Conservation (phyloP, 2,113 vertebrate genomes). For the Protobothrops mucrosquamatus region DNA sequence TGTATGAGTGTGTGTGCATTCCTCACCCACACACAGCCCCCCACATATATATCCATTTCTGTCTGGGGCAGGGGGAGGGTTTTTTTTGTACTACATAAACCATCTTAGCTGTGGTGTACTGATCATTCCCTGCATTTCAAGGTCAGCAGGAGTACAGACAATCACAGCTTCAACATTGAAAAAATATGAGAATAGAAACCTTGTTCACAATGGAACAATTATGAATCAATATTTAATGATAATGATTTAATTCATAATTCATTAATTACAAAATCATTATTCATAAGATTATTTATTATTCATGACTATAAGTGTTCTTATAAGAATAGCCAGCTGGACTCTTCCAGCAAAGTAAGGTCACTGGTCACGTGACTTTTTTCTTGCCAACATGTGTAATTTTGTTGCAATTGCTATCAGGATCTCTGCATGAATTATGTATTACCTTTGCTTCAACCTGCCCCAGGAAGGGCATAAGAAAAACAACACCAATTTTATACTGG, state of each 20-base stretch:
- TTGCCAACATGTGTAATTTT: background rate
- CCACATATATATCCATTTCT: background rate
- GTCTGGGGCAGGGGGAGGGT: background rate
- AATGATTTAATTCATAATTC: background rate
- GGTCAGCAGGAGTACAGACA: background rate
- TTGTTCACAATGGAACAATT: background rate
- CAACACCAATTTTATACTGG: background rate
- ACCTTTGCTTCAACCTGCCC: background rate
- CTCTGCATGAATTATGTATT: background rate
- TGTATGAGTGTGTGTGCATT: fast-evolving
- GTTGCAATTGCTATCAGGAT: background rate
- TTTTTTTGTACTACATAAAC: background rate
- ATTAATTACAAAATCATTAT: background rate
- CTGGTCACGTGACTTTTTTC: background rate
- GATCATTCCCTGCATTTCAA: background rate
- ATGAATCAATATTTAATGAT: background rate
- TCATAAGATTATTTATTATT: background rate
- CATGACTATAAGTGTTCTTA: background rate
- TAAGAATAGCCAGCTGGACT: background rate
- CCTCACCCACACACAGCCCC: too few relatives aligned
- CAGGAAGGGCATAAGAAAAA: background rate
- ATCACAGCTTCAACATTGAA: background rate
- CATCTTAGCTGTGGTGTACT: background rate
- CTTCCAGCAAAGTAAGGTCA: background rate
- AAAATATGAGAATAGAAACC: background rate